Conservation (phyloP, 2,888 invertebrate genomes). For the Dicycla oo region DNA sequence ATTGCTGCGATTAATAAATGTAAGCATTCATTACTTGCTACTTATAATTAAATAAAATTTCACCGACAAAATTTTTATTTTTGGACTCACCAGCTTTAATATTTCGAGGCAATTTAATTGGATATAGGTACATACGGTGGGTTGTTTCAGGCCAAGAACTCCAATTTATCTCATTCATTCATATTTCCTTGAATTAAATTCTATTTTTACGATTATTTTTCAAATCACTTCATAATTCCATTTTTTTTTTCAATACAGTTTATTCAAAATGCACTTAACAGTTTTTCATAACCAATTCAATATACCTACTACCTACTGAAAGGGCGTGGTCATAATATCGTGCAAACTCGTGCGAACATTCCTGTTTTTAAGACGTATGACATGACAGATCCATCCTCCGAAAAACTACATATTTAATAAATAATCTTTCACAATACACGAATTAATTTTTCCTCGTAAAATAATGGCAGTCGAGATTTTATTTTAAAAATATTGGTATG, state of each 20-base stretch:
- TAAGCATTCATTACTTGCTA: no score
- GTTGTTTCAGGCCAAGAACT: background rate
- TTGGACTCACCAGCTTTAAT: no score
- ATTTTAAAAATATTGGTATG: background rate
- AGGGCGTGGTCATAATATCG: conserved; percentile 44
- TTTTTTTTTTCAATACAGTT: background rate
- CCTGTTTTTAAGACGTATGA: conserved; percentile 72
- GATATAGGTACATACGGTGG: background rate
- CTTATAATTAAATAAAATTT: no score
- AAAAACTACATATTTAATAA: conserved; percentile 70
- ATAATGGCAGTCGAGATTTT: background rate
- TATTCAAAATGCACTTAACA: conserved; percentile 12
- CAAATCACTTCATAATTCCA: background rate
- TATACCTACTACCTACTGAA: conserved; percentile 30
- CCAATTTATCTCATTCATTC: background rate
- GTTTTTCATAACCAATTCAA: conserved; percentile 49
- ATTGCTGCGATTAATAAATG: no score
- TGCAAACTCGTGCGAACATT: conserved; percentile 31
- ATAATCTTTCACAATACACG: conserved; percentile 49
- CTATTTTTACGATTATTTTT: background rate
- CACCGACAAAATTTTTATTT: no score
- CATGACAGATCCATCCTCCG: conserved; percentile 75
- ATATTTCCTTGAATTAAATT: background rate
- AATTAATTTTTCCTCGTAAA: conserved; percentile 24
- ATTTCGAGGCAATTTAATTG: no score